Base-by-base conservation (phyloP, 2,888 invertebrate genomes). In the Azorinus chamasolen region DNA sequence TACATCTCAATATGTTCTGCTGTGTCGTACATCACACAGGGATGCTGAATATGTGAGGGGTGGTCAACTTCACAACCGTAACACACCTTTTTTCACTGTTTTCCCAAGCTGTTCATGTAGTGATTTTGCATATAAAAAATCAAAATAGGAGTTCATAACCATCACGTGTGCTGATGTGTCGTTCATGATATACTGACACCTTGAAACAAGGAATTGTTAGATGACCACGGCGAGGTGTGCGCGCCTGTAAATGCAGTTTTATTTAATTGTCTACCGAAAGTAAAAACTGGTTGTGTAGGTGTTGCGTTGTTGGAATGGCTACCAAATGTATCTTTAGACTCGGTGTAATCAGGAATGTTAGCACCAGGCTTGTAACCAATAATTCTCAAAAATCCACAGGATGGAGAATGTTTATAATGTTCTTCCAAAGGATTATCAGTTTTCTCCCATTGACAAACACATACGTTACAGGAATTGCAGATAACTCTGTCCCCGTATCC, bases 11-110 rank as follows among this genome's bases (percentile, higher is more conserved):
- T 54, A 58, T 71, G 63, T 24, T 64, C 43, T 1, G 25, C 37
- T 18, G 22, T 39, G 0, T 10, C 20, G 0, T 25, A 18, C 45
- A 58, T 64, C 1, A 70, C n/a, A 58, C 71, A 71, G 16, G 41
- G 45, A 58, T 71, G 71, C 24, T 71, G 54, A n/a, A n/a, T 63
- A 18, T 71, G 71, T 22, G 64, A 71, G 8, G 64, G 71, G 16
- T 64, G 71, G 18, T 71, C 37, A 10, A 58, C 58, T 39, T 41
- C 1, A 45, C 71, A 71, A 6, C 64, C 64, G 37, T 51, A 51
- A 24, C 71, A 71, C n/a, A 58, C 14, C 18, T 64, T 63, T 18
- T 32, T 57, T 14, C 61, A 14, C 10, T 37, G 43, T n/a, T 22
- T 10, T 24, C 24, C 39, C 32, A n/a, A 57, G 63, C n/a, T 63